These are phyloP conservation scores for Neofelis nebulosa DNA, from an alignment of 2,113 vertebrate genomes.

Conservation along the genomic window DNA sequence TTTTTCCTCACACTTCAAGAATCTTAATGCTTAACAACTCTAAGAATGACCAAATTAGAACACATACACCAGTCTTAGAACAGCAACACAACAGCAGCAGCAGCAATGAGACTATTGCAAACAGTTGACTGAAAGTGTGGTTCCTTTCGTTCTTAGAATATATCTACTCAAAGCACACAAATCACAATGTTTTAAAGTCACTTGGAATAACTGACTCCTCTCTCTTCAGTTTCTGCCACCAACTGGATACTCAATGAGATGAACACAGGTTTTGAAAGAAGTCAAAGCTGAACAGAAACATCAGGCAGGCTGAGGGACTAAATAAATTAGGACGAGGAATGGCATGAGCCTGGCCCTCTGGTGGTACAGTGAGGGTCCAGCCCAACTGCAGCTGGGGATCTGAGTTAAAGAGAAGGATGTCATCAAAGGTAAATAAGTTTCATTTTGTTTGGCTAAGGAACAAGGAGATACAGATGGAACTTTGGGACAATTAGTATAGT, in stretches of 20 bases:
- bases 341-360: not conserved
- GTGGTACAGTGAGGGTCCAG: too few species aligned
- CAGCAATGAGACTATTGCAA: not conserved
- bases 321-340: not conserved
- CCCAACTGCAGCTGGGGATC: not conserved
- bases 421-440: not conserved
- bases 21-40: not conserved
- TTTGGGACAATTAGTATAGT: not conserved
- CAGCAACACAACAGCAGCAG: not conserved
- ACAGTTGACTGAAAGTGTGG: not conserved
- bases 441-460: not conserved
- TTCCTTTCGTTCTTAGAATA: not conserved
- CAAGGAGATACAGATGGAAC: not conserved
- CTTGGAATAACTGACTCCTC: not conserved
- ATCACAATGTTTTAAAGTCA: constrained; percentile 21
- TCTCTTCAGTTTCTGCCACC: not conserved
- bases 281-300: not conserved
- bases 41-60: not conserved
- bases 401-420: not conserved
- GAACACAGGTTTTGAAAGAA: not conserved
- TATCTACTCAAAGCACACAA: not conserved
- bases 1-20: not conserved
- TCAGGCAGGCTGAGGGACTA: not conserved
- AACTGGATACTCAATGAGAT: not conserved
- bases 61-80: not conserved